These are phyloP conservation scores for Agelas oroides DNA, from an alignment of 37 sponge, comb jelly and placozoan species.

Conservation along the genomic window DNA sequence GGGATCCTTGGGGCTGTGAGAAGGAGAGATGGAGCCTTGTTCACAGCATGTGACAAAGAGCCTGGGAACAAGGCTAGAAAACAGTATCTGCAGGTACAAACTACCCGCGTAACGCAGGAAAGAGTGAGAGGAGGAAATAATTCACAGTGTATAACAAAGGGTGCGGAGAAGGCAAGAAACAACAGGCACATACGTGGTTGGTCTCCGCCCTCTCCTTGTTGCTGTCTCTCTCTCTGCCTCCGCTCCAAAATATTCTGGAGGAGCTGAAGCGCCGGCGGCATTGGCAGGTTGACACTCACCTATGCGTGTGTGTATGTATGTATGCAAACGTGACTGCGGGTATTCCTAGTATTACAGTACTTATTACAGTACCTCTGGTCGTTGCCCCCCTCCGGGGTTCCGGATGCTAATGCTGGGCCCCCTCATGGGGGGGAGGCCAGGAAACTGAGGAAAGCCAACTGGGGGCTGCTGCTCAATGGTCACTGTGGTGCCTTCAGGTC, in stretches of 20 bases:
- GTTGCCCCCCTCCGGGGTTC: slow-evolving; percentile 23
- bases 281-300: slow-evolving; percentile 50
- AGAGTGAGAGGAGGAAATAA: not conserved
- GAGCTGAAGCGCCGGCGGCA: slow-evolving; percentile 52
- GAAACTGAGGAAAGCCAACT: not conserved
- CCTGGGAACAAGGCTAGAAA: no score
- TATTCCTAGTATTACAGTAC: no score
- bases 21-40: no score
- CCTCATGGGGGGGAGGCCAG: slow-evolving; percentile 17
- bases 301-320: not conserved
- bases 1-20: not conserved
- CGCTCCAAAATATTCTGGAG: slow-evolving; percentile 26
- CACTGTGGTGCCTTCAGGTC: slow-evolving; percentile 41
- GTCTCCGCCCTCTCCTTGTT: slow-evolving; percentile 11
- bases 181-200: not conserved
- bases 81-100: slow-evolving; percentile 5
- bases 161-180: no score
- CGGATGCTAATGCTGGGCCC: slow-evolving; percentile 44
- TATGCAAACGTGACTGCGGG: no score
- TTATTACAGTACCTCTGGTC: slow-evolving; percentile 14
- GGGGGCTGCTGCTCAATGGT: slow-evolving; percentile 25
- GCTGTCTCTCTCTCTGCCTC: not conserved
- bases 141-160: no score
- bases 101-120: not conserved
- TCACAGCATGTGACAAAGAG: no score